Conservation (phyloP, 2,888 invertebrate species). For the Coelopa pilipes region DNA sequence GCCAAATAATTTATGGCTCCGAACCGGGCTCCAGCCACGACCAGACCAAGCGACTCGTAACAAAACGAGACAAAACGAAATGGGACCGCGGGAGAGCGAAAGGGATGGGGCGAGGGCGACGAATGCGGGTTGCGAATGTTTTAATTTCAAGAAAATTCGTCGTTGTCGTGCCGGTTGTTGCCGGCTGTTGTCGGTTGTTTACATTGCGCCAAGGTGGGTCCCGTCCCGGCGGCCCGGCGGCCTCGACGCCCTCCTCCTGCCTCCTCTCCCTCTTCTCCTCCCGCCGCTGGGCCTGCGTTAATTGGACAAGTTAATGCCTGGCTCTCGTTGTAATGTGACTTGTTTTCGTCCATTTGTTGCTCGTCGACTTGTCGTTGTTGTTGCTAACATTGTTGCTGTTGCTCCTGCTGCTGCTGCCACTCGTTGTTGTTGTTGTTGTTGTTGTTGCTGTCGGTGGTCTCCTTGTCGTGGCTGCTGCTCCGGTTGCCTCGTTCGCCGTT, state of each 20-base stretch:
- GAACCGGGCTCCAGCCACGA: neutral
- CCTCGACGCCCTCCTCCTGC: neutral
- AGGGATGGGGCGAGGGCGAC: neutral
- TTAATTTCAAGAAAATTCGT: too few species aligned
- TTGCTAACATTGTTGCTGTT: too few species aligned
- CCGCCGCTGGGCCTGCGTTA: conserved; percentile 38
- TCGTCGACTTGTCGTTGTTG: neutral
- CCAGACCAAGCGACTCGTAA: neutral
- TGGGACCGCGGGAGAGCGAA: too few species aligned
- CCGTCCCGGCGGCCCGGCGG: neutral
- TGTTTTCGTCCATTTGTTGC: conserved; percentile 19
- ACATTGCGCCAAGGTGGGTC: neutral
- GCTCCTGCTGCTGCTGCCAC: too few species aligned
- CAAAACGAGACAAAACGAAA: neutral
- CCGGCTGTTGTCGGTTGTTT: neutral
- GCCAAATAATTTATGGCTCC: conserved; percentile 13
- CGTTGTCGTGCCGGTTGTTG: conserved; percentile 3
- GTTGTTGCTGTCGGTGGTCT: too few species aligned
- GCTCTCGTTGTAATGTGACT: conserved; percentile 8
- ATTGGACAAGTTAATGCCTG: conserved; percentile 46
- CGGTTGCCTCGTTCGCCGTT: too few species aligned
- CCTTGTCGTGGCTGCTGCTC: too few species aligned
- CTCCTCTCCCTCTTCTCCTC: neutral
- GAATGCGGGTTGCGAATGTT: neutral
- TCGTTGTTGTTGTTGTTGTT: too few species aligned